Evolutionary conservation across 2,113 vertebrate genomes (phyloP), one percentile per base, ranked within the genome.

Genomic region (Gnathonemus echidnorhynchus): DNA sequence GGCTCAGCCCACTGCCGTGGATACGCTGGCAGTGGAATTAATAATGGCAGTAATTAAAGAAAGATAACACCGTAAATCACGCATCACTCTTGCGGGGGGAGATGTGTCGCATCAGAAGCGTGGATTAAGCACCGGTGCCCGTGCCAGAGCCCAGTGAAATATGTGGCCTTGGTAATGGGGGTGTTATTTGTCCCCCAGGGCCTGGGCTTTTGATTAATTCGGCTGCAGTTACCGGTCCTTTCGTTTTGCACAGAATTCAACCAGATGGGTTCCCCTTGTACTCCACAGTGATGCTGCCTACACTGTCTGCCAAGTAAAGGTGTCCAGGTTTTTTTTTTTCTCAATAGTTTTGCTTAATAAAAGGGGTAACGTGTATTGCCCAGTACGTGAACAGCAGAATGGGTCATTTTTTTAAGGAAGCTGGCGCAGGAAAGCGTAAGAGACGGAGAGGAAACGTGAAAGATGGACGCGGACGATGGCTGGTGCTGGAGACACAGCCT

Each of bases 151-250:
- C 31, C 48, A 45, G 74, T 89, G 89, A 89, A 89, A 80, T 84
- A 89, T 89, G 89, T 56, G 89, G 31, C 77, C 77, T 53, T 83
- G 89, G 77, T 89, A 89, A 89, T 84, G 77, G 89, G 84, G 89
- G 21, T 42, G 53, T 89, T 89, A 89, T 49, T 89, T 80, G 49
- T 58, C 89, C 50, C 50, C 50, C 74, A 84, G 89, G 77, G 31
- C 39, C 56, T 11, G 35, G 15, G 74, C 35, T 48, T 42, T 52
- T 84, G 89, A 89, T 89, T 89, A 52, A 89, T 56, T 52, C 21
- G 15, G 46, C 48, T 56, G 50, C 89, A 56, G 89, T 84, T 56
- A 53, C 19, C 35, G 31, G 31, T 89, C 49, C 74, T 35, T 89
- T 77, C 21, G n/a, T 89, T 89, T 45, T 45, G 31, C 62, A 31